phyloP scores from a whole-genome alignment of 2,797 vertebrate species.

The Dromococcyx pavoninus region DNA sequence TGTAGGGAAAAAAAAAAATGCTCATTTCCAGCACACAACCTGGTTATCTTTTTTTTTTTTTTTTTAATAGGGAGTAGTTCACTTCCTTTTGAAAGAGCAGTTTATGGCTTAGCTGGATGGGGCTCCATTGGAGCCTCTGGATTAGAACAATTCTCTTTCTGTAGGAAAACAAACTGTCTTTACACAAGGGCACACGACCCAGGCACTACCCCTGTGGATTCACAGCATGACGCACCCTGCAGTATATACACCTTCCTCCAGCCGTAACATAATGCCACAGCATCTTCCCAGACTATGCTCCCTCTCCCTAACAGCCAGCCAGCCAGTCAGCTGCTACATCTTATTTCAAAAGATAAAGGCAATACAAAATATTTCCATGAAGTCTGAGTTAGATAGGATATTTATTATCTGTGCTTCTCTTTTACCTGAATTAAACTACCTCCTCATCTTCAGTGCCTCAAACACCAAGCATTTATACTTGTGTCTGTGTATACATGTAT shows the following conservation, averaged over 20 bases:
- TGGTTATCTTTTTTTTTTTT: not conserved
- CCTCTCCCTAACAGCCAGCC: not conserved
- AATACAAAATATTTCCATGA: not conserved
- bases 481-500: not conserved
- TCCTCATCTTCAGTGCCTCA: not conserved
- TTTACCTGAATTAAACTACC: not conserved
- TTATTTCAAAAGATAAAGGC: not conserved
- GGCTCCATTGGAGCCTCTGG: not conserved
- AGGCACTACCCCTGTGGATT: not conserved
- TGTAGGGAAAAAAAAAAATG: not conserved
- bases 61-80: not conserved
- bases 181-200: not conserved
- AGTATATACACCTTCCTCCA: not conserved
- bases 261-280: not conserved
- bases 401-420: not conserved
- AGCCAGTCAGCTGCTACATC: not conserved
- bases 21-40: not conserved
- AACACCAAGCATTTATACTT: not conserved
- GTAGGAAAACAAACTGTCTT: not conserved
- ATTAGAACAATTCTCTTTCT: not conserved
- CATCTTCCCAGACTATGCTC: not conserved
- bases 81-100: not conserved
- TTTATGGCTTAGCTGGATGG: not conserved
- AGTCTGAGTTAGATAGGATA: not conserved
- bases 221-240: not conserved